A percentile compares a stretch with the other conserved stretches of the same genome.
Evolutionary conservation across 2,888 invertebrate species (phyloP).

Genomic region (Eledona agricola): DNA sequence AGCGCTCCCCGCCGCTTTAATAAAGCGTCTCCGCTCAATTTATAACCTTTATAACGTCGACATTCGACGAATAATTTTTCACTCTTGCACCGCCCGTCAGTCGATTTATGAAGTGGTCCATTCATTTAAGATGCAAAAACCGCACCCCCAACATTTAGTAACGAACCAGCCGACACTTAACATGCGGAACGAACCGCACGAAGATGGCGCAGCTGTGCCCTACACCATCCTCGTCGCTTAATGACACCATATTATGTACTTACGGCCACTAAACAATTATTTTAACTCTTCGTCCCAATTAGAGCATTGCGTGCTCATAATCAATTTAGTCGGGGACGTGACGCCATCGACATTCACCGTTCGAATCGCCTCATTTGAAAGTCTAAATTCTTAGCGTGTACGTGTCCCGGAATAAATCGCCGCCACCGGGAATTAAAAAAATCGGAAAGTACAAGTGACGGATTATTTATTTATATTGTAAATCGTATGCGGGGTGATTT

Average conservation of each 20-base stretch:
- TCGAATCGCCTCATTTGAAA: conserved; percentile 20
- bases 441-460: conserved; percentile 40
- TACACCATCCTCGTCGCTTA: no score
- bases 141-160: neutral
- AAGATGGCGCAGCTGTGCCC: conserved; percentile 29
- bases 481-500: no score
- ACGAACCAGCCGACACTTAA: conserved; percentile 6
- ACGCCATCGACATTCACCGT: neutral
- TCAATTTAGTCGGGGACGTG: conserved; percentile 23
- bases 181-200: conserved; percentile 24
- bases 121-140: conserved; percentile 18
- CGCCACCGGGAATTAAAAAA: conserved; percentile 1
- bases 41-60: conserved; percentile 34
- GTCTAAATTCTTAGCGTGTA: conserved; percentile 24
- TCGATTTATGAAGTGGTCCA: conserved; percentile 29
- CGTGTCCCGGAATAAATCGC: conserved; percentile 28
- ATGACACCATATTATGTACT: conserved; percentile 27
- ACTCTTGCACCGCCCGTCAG: conserved; percentile 18
- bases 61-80: conserved; percentile 34
- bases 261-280: conserved; percentile 14
- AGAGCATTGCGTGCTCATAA: conserved; percentile 12
- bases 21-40: conserved; percentile 35
- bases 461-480: conserved; percentile 48
- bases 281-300: conserved; percentile 13
- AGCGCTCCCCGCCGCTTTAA: conserved; percentile 37